Base-by-base conservation (phyloP, 1,140 invertebrate genomes). In the Brachionus angularis region DNA sequence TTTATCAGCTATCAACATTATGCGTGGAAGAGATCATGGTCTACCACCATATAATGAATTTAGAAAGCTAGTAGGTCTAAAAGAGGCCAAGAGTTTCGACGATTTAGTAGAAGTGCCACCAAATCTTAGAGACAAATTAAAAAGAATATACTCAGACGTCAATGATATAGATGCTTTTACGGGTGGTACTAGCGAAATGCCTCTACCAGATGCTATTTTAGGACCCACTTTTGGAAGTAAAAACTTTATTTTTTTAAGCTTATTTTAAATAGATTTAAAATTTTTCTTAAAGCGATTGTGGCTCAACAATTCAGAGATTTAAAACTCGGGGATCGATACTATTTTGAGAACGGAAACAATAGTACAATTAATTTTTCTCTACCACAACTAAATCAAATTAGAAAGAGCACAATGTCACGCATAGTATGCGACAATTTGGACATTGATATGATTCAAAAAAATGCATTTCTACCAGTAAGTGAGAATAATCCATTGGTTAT, bases 1-100 rank as follows among this genome's bases (percentile, higher is more conserved):
- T 83, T 83, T 98, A 47, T 95, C 94, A 2, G 90, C 93, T 0
- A 89, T 98, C 78, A 98, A 98, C 76, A 91, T 98, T 62, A 95
- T 98, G 79, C 80, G 95, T 75, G 89, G 90, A 1, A 82, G 95
- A 74, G 95, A 98, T 79, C 95, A 98, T 78, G 96, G 88, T 3
- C 84, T 98, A 33, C 93, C 93, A 0, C 87, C 62, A 5, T 98
- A 98, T 75, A 87, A 89, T 52, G 88, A 90, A 67, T 97, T 90
- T 85, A 83, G 96, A 16, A 83, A 86, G 75, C 86, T 87, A 64
- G 98, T 94, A 77, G 91, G 93, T 76, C 86, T 98, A 79, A 85
- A 85, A 0, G 82, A 83, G 14, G 90, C 90, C 0, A 81, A 86
- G 25, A 87, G 83, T n/a, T 98, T 98, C 81, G 88, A 94, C 52